Evolutionary conservation across 2,888 invertebrate genomes (phyloP).

Genomic region (Acanthosoma haemorrhoidale): DNA sequence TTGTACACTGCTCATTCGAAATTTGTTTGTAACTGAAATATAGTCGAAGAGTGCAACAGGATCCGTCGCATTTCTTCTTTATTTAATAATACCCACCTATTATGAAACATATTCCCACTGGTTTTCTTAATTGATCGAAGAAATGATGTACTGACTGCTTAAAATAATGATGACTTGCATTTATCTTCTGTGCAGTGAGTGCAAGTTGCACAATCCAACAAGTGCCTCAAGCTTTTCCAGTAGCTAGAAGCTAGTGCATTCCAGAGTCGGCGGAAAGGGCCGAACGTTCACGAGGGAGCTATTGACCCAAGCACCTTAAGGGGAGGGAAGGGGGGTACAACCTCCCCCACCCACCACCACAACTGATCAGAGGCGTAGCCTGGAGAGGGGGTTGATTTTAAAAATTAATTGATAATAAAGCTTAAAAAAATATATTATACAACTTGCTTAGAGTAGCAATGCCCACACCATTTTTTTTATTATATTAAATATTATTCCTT

Average conservation of each 20-base stretch:
- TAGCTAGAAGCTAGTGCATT: not conserved
- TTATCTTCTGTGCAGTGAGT: not conserved
- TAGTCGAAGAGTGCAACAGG: not conserved
- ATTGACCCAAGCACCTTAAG: conserved; percentile 8
- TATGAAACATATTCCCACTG: not conserved
- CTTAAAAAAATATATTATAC: too few species aligned
- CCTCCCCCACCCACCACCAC: not conserved
- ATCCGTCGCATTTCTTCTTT: not conserved
- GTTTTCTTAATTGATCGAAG: not conserved
- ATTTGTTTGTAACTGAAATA: too few species aligned
- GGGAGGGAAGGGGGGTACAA: not conserved
- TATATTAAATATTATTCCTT: too few species aligned
- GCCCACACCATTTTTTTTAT: too few species aligned
- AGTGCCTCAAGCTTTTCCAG: not conserved
- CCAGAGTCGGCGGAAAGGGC: not conserved
- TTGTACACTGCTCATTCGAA: too few species aligned
- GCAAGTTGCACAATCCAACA: not conserved
- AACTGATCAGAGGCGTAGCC: too few species aligned
- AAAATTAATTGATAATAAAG: too few species aligned
- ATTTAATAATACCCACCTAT: not conserved
- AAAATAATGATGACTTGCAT: too few species aligned
- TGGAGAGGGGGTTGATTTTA: too few species aligned
- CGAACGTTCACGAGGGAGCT: not conserved
- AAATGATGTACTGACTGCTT: not conserved
- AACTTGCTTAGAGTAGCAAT: too few species aligned